Evolutionary conservation across 2,113 vertebrate species (phyloP), one percentile per base, ranked within the genome.

Genomic region (Forbesichthys papilliferus): DNA sequence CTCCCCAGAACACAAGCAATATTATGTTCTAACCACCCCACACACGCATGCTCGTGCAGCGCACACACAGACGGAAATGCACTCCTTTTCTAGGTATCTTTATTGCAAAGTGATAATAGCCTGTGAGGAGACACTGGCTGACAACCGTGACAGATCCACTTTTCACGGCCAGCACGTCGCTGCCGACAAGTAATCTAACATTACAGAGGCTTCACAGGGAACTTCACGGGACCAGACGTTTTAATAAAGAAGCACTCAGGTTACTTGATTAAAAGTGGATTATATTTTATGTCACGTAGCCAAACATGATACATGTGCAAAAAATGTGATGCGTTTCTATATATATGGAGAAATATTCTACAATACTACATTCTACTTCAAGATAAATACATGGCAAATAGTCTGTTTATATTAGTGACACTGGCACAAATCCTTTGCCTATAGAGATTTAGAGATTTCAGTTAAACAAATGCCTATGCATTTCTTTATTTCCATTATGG

Each of bases 81-180:
- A 49, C 61, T 59, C 36, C 27, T 9, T 57, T 48, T 33, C 6
- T 71, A 10, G n/a, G 59, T 46, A 8, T 59, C n/a, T 59, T 73
- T 18, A 60, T 63, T 63, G 54, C 14, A 75, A 68, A 69, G 58
- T 64, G 16, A 61, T 58, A 61, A 58, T 47, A 64, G 72, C 34
- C 59, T 64, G 61, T 36, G 13, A 72, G 58, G 16, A 33, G 27
- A 68, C 5, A 6, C 42, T 9, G n/a, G 51, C 20, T 69, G 70
- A 71, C 52, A 66, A 51, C 20, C 42, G 20, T 48, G 9, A 57
- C 57, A 49, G 27, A 66, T 74, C 46, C 55, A 20, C 55, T 71
- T 74, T 64, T 55, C 51, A 66, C 9, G 6, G 56, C 42, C 63
- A 64, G 56, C 33, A 12, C 3, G 11, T 64, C 63, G 20, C 59